Percentiles rank a stretch among this genome's conserved stretches.
These are phyloP conservation scores for Nebria brevicollis DNA, from an alignment of 2,888 invertebrate species.

Conservation along the genomic window DNA sequence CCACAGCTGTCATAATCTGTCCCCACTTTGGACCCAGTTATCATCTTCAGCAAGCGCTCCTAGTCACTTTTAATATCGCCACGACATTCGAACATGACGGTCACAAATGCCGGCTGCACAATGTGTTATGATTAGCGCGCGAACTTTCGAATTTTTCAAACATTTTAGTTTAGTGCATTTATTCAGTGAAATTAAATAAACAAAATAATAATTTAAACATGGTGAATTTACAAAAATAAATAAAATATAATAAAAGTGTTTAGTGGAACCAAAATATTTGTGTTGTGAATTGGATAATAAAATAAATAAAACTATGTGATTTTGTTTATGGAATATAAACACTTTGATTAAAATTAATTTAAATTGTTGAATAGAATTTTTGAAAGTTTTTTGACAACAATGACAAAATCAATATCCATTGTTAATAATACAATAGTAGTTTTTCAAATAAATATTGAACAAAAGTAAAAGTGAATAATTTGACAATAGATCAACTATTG, in stretches of 20 bases:
- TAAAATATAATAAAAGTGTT: no score
- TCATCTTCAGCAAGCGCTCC: not conserved
- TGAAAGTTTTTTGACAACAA: not conserved
- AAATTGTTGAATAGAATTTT: not conserved
- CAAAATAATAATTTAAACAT: no score
- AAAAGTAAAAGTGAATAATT: no score
- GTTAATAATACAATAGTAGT: not conserved
- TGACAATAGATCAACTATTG: not conserved
- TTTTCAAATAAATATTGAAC: not conserved
- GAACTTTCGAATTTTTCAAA: not conserved
- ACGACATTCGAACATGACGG: not conserved
- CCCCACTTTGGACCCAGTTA: slow-evolving; percentile 1
- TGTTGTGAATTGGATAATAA: no score
- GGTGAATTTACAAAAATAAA: no score
- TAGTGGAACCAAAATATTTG: no score
- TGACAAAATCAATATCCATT: not conserved
- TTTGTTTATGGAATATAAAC: no score
- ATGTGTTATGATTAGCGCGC: not conserved
- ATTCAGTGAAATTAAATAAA: no score
- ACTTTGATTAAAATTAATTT: not conserved
- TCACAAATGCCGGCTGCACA: not conserved
- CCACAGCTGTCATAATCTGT: not conserved
- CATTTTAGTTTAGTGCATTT: not conserved
- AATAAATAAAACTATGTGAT: no score
- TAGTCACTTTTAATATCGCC: not conserved